Evolutionary conservation across 1,140 invertebrate genomes (phyloP), one percentile per base, ranked within the genome.

Genomic region (Heliothis subflexa): DNA sequence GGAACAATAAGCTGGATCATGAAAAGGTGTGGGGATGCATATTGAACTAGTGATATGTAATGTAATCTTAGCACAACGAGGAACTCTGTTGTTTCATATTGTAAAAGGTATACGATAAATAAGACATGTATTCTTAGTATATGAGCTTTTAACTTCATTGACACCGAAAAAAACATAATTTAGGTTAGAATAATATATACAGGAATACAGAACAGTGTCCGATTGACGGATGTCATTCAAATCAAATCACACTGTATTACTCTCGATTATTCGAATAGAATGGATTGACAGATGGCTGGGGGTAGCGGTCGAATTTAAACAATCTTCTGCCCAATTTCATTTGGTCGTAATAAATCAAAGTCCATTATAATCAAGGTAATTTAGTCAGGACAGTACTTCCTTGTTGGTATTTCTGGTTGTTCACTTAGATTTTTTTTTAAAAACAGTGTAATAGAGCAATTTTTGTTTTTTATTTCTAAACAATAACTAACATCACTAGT

Each of bases 241-340:
- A n/a, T 25, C 40, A 62, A 75, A 75, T 54, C 57, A 75, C 28
- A 50, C n/a, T 52, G 59, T 62, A 75, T 61, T 61, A 64, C 21
- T 75, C 73, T 28, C 59, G 72, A 75, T 75, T 75, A 62, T 62
- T 52, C 73, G 59, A 50, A 61, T 16, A 62, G 40, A 75, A 64
- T 64, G 57, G 10, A 64, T 50, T 75, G 59, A 75, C 49, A 75
- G 59, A 75, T 64, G 73, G 55, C 14, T 75, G 45, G 21, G 45
- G 18, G 72, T 62, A 18, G 21, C 40, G 72, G 14, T 45, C 55
- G 57, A 74, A 74, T 64, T 75, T 75, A 28, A 64, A 75, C 55
- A 52, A 49, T 64, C 14, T 50, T 54, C 49, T 64, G n/a, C 12
- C 47, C 45, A 33, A 75, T 75, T 75, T 52, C 16, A 64, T 64